These are phyloP conservation scores for Paradoxurus hermaphroditus DNA, from an alignment of 2,113 vertebrate species.

Conservation along the genomic window DNA sequence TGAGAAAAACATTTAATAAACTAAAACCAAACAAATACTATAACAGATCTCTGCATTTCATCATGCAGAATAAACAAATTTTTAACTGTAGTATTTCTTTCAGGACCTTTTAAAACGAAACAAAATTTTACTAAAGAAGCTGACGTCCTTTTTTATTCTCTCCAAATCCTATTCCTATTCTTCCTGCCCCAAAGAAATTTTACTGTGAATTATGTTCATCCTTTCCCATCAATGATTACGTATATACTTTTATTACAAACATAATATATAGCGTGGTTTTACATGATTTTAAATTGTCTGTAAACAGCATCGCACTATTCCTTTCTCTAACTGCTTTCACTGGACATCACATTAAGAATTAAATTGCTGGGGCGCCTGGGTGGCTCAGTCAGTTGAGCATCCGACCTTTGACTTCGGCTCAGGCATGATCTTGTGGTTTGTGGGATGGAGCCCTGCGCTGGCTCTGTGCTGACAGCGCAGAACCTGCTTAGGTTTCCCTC, in stretches of 20 bases:
- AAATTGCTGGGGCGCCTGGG: not conserved
- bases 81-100: conserved; percentile 22
- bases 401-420: no score
- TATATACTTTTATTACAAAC: not conserved
- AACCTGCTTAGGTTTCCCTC: no score
- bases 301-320: not conserved
- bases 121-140: not conserved
- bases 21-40: not conserved
- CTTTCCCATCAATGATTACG: not conserved
- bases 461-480: no score
- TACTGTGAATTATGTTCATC: not conserved
- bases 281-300: not conserved
- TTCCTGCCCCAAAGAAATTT: not conserved
- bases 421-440: no score
- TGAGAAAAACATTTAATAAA: conserved; percentile 15
- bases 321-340: not conserved
- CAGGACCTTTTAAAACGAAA: not conserved
- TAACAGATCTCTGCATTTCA: not conserved
- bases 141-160: not conserved
- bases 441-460: no score
- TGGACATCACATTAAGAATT: not conserved
- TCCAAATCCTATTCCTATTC: not conserved
- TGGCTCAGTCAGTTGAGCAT: no score
- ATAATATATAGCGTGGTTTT: not conserved
- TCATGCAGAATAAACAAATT: not conserved